Percentiles rank a stretch among this genome's conserved stretches.
phyloP scores from a whole-genome alignment of 2,797 vertebrate species.

The Sarcophilus harrisii region DNA sequence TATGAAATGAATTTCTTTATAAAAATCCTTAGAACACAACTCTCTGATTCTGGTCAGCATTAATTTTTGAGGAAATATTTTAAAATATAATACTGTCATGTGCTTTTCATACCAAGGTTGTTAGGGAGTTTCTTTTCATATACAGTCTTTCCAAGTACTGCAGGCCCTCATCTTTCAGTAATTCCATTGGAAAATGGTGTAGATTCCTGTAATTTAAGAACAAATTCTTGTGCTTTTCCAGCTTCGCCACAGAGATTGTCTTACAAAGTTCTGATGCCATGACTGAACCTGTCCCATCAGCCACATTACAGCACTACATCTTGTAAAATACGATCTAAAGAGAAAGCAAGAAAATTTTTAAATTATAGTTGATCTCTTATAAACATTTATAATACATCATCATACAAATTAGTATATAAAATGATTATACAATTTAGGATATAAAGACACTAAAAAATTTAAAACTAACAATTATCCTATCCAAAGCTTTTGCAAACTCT shows the following conservation, averaged over 20 bases:
- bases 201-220: conserved; percentile 98
- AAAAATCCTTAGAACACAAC: not conserved
- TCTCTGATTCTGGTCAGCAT: not conserved
- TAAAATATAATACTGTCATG: conserved; percentile 71
- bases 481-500: not conserved
- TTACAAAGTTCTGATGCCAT: conserved; percentile 97
- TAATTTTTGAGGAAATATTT: conserved; percentile 1
- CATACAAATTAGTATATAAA: not conserved
- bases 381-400: not conserved
- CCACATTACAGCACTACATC: conserved; percentile 72
- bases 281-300: conserved; percentile 77
- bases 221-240: conserved; percentile 97
- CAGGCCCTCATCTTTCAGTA: conserved; percentile 95
- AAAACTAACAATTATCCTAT: not conserved
- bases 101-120: conserved; percentile 90
- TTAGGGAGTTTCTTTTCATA: conserved; percentile 98
- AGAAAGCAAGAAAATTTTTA: conserved; percentile 41
- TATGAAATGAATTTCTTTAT: not conserved
- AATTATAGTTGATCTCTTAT: conserved; percentile 15
- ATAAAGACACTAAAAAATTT: not conserved
- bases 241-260: conserved; percentile 94
- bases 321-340: conserved; percentile 80
- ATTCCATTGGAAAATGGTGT: conserved; percentile 92
- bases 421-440: not conserved
- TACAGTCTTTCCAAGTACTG: conserved; percentile 97